These are phyloP conservation scores for Griposia aprilina DNA, from an alignment of 2,888 invertebrate species.

Conservation along the genomic window DNA sequence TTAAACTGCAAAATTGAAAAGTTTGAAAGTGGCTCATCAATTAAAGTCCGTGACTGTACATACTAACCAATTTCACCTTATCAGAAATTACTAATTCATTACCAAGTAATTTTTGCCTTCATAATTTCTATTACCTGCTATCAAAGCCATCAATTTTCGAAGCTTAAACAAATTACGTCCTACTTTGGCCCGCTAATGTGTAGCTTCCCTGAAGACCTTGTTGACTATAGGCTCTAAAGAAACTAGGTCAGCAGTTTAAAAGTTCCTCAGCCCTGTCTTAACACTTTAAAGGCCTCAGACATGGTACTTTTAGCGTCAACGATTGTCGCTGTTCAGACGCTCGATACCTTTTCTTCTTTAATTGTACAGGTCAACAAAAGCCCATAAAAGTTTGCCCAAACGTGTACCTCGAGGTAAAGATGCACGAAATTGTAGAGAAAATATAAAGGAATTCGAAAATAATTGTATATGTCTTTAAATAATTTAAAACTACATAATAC, in stretches of 20 bases:
- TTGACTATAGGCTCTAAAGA: constrained; percentile 37
- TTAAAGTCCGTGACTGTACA: too few species aligned
- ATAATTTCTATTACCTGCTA: not conserved
- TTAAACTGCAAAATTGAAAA: too few species aligned
- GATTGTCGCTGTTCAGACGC: not conserved
- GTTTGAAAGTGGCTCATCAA: too few species aligned
- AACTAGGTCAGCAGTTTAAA: constrained; percentile 57
- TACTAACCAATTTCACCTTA: too few species aligned
- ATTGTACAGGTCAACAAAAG: too few species aligned
- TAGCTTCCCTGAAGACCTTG: constrained; percentile 16
- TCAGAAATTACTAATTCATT: not conserved
- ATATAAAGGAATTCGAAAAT: too few species aligned
- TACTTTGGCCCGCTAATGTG: constrained; percentile 29
- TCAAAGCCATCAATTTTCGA: constrained; percentile 11
- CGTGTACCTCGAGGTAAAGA: too few species aligned
- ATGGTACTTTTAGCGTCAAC: not conserved
- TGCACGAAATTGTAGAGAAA: too few species aligned
- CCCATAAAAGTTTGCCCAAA: too few species aligned
- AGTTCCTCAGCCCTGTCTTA: constrained; percentile 48
- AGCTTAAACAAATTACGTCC: constrained; percentile 24
- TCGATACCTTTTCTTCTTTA: not conserved
- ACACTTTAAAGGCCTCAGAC: constrained; percentile 26
- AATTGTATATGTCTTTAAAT: too few species aligned
- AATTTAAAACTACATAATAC: too few species aligned
- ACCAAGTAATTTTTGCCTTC: not conserved